Evolutionary conservation across 2,797 vertebrate species (phyloP), one percentile per base, ranked within the genome.

Genomic region (Borostomias antarcticus): DNA sequence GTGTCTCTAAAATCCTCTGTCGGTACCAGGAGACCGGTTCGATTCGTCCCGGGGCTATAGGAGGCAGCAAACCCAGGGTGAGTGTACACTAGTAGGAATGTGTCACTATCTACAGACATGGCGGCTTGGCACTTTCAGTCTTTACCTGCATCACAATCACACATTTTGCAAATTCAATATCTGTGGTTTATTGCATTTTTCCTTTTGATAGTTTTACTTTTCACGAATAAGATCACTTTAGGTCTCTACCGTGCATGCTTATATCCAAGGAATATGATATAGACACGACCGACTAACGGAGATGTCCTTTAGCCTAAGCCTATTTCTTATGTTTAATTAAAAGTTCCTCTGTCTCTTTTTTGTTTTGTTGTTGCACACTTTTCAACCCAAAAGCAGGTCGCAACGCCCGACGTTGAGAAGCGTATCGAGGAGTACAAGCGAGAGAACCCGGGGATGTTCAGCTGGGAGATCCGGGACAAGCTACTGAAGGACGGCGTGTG

Each of bases 61-160:
- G 97, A 1, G 97, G 97, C 85, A 98, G 97, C 88, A 98, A 99
- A 68, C 96, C 97, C 92, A 97, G 96, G 95, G 97, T 98, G 92
- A 98, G 95, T 95, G 89, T 78, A 82, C 73, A 80, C 71, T 19
- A n/a, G 75, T 19, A 58, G 9, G 25, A 61, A 23, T 21, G 25
- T 53, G 51, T 57, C 25, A 33, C 47, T 13, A 32, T 60, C 19
- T 13, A 37, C 19, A 26, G 8, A 43, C 15, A 6, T 51, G 10
- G 9, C n/a, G n/a, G n/a, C n/a, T n/a, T n/a, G n/a, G n/a, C n/a
- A n/a, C n/a, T n/a, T n/a, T n/a, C n/a, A n/a, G n/a, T n/a, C n/a
- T n/a, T n/a, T n/a, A n/a, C 40, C 15, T 17, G 6, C 15, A 43
- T 17, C 40, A 43, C n/a, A 43, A 43, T 45, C 40, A 7, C n/a